Evolutionary conservation across 92 coral and sea anemone species (phyloP).

Genomic region (Phenganax subtilis): DNA sequence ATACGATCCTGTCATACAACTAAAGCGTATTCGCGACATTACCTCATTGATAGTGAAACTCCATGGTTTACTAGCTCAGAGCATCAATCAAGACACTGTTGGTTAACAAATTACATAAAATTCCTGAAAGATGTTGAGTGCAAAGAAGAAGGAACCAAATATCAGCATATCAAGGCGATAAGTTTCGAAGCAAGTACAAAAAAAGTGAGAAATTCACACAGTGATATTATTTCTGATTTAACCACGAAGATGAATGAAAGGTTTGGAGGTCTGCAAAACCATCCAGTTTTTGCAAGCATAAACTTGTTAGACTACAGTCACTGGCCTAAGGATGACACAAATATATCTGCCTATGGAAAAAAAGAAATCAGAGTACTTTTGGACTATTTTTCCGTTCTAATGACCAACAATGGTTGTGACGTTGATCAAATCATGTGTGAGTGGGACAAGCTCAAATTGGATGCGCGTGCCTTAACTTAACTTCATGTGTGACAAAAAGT

Average conservation of each 20-base stretch:
- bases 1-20: background rate
- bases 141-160: background rate
- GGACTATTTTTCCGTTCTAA: background rate
- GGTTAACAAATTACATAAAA: background rate
- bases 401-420: slow-evolving; percentile 7
- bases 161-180: background rate
- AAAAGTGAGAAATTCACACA: background rate
- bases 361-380: background rate
- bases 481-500: background rate
- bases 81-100: background rate
- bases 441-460: slow-evolving; percentile 6
- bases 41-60: background rate
- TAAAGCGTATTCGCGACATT: background rate
- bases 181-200: background rate
- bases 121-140: background rate
- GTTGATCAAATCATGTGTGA: background rate
- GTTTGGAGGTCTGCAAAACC: background rate
- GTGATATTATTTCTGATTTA: background rate
- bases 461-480: background rate
- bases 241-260: background rate
- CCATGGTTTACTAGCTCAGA: background rate
- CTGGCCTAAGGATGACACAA: slow-evolving; percentile 3
- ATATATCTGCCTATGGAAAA: background rate
- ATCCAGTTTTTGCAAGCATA: background rate
- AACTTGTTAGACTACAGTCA: background rate